Evolutionary conservation across 2,113 vertebrate species (phyloP), one percentile per base, ranked within the genome.

Genomic region (Bufo bufo): DNA sequence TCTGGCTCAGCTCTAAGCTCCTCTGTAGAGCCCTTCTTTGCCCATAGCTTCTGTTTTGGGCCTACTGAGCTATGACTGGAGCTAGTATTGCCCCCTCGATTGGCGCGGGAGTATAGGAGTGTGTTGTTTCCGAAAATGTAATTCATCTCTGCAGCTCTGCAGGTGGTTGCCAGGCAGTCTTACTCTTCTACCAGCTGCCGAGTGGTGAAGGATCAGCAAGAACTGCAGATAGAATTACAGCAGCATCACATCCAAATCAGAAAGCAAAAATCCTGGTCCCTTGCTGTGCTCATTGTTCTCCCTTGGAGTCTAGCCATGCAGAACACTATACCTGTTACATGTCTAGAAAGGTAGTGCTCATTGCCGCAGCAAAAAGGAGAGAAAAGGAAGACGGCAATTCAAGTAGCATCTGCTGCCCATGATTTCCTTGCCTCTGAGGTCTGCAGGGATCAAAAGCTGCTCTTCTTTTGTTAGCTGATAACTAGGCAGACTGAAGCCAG

Each of bases 91-190:
- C 96, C 94, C 89, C 93, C 94, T 90, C 98, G 95, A 85, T 91
- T 96, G 90, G 95, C 95, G 49, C 97, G 97, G 87, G 97, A 96
- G 95, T 97, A 98, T 77, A 98, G 94, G 69, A 96, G 94, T 89
- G 97, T 97, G 96, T 98, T 99, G 96, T 99, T 99, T 90, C 98
- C 98, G 85, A 99, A 99, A 95, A 99, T 99, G 94, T 99, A 99
- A 96, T 99, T 99, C 98, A 99, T 99, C 93, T 95, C 95, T 93
- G 95, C 94, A 92, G 94, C 94, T 92, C 94, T 94, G 95, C 95
- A 95, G 95, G 95, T 95, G 95, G 94, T 93, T 95, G 94, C 93
- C 94, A 94, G 93, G 95, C 93, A 95, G 95, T 93, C 94, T 93
- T 91, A 94, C 92, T 94, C 93, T 94, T 95, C 93, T 92, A 95